A percentile compares a stretch with the other conserved stretches of the same genome.
phyloP scores from a whole-genome alignment of 2,888 invertebrate genomes.

The Cerastoderma edule region DNA sequence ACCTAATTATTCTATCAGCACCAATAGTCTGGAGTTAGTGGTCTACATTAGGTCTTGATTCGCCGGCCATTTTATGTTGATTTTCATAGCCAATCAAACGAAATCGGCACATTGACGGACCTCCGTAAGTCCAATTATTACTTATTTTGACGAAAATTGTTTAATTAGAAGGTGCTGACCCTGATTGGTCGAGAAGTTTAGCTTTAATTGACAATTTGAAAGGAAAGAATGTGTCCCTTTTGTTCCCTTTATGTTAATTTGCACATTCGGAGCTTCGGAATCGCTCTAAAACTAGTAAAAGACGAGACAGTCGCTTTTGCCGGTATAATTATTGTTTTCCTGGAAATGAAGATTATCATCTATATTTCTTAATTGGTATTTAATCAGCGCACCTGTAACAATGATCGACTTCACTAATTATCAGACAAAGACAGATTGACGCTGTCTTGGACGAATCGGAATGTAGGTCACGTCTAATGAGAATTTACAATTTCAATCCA shows the following conservation, averaged over 20 bases:
- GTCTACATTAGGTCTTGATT: conserved; percentile 82
- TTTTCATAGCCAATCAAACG: conserved; percentile 90
- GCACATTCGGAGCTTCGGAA: not conserved
- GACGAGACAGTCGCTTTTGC: too few species aligned
- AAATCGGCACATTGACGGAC: conserved; percentile 86
- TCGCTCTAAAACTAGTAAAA: too few species aligned
- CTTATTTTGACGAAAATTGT: conserved; percentile 85
- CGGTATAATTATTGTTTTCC: too few species aligned
- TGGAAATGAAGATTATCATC: too few species aligned
- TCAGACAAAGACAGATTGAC: too few species aligned
- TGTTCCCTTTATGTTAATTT: conserved; percentile 22
- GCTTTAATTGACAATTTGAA: not conserved
- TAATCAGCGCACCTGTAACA: too few species aligned
- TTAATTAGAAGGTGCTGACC: conserved; percentile 10
- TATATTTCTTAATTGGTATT: too few species aligned
- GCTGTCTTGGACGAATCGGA: too few species aligned
- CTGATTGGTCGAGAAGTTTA: conserved; percentile 4
- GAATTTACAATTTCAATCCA: too few species aligned
- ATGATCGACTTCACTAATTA: too few species aligned
- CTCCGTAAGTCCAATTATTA: conserved; percentile 89
- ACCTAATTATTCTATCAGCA: conserved; percentile 55
- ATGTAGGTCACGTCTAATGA: too few species aligned
- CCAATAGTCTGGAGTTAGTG: conserved; percentile 74
- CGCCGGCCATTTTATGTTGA: conserved; percentile 94
- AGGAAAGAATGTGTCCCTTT: not conserved